phyloP scores from a whole-genome alignment of 2,888 invertebrate genomes.

The Caenorhabditis imperialis region DNA sequence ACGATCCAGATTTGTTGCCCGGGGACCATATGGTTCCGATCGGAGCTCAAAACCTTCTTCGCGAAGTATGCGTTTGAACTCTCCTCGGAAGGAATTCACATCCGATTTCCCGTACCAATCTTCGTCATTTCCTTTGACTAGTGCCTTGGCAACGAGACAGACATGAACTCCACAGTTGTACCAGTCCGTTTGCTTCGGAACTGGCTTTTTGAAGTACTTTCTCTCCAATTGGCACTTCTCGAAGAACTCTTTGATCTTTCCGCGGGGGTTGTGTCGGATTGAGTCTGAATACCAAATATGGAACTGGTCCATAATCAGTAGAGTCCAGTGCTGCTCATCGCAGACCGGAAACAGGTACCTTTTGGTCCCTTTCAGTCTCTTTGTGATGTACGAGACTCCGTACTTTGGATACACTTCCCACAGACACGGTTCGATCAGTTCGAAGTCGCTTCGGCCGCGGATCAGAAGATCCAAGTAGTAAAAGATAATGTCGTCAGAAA shows the following conservation, averaged over 20 bases:
- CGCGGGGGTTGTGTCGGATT: background rate
- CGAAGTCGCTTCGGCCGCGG: background rate
- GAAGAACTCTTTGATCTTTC: background rate
- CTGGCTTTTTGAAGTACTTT: background rate
- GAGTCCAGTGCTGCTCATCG: conserved; percentile 1
- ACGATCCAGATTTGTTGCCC: too few relatives aligned
- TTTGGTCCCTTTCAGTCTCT: background rate
- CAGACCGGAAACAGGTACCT: conserved; percentile 7
- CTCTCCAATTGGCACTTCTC: background rate
- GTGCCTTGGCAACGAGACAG: background rate
- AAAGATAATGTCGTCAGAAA: background rate
- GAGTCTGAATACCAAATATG: background rate
- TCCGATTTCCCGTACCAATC: background rate
- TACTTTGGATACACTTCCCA: background rate
- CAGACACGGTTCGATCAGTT: background rate
- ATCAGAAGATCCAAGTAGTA: background rate
- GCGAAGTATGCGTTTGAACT: background rate
- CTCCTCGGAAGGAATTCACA: background rate
- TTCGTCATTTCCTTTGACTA: background rate
- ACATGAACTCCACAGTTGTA: conserved; percentile 12
- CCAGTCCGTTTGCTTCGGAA: background rate
- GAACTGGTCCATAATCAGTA: background rate
- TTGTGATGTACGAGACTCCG: background rate
- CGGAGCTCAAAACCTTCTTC: background rate
- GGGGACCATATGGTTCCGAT: background rate